Percentiles rank a stretch among this genome's conserved stretches.
Conservation (phyloP, 2,797 vertebrate species). For the Spizella passerina region DNA sequence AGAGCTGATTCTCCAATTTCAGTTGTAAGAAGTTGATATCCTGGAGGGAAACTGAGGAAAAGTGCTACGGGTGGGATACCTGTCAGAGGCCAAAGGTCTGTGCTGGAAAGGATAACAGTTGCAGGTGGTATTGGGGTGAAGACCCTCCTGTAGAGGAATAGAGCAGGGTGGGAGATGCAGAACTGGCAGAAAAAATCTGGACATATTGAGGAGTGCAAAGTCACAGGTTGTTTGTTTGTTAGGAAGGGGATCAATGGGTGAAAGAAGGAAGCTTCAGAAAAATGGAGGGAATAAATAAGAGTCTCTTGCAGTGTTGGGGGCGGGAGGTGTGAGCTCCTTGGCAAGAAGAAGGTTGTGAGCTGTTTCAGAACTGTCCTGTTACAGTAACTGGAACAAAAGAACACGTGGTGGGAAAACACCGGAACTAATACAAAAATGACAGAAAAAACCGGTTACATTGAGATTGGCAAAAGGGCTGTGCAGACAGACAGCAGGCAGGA, state of each 20-base stretch:
- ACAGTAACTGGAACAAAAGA: background rate
- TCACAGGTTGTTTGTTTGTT: background rate
- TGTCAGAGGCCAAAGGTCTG: background rate
- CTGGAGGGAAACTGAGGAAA: background rate
- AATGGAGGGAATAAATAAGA: background rate
- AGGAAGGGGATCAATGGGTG: background rate
- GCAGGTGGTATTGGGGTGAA: background rate
- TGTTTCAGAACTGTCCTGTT: background rate
- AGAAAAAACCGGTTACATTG: background rate
- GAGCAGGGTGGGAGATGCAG: background rate
- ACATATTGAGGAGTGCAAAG: background rate
- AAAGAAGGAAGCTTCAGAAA: background rate
- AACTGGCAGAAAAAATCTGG: background rate
- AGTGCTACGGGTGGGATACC: background rate
- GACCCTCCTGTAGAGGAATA: background rate
- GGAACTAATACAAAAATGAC: background rate
- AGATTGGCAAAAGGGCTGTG: background rate
- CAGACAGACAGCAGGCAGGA: background rate
- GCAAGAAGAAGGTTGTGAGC: background rate
- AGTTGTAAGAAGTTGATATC: background rate
- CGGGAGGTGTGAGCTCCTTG: background rate
- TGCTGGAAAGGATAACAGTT: background rate
- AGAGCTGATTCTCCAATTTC: background rate
- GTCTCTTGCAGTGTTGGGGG: background rate
- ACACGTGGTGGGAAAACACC: background rate